Percentiles rank a stretch among this genome's conserved stretches.
Evolutionary conservation across 1,140 invertebrate genomes (phyloP).

Genomic region (Dolichoris vasculosae): DNA sequence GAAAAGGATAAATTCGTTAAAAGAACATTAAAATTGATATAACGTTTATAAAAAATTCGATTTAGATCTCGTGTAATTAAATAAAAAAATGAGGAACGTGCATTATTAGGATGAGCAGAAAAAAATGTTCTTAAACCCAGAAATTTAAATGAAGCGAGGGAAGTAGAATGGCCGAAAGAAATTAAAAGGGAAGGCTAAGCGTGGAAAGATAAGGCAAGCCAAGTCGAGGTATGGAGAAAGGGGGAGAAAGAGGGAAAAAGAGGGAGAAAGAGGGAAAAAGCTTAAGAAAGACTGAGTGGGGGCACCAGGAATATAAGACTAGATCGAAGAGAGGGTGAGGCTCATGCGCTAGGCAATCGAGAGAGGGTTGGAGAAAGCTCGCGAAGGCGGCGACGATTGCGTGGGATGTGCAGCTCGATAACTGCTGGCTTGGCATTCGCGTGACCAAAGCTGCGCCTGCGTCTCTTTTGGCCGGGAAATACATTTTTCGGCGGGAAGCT

Average conservation of each 20-base stretch:
- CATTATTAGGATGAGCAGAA: too few relatives aligned
- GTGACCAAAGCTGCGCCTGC: conserved; percentile 38
- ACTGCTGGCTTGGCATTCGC: conserved; percentile 44
- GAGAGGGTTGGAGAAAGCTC: conserved; percentile 47
- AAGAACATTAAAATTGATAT: too few relatives aligned
- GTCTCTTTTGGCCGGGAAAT: background rate
- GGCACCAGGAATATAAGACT: background rate
- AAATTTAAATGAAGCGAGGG: background rate
- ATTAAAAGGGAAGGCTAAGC: background rate
- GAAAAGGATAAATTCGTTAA: too few relatives aligned
- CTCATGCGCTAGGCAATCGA: conserved; percentile 30
- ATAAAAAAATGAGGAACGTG: too few relatives aligned
- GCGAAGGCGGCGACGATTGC: conserved; percentile 54
- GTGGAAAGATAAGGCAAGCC: background rate
- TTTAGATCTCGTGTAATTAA: too few relatives aligned
- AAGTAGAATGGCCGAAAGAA: background rate
- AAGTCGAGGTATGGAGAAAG: background rate
- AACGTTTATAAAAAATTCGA: too few relatives aligned
- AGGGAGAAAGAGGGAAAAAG: background rate
- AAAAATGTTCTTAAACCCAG: background rate
- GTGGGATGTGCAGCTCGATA: conserved; percentile 65
- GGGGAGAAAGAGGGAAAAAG: background rate
- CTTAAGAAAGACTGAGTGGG: too few relatives aligned
- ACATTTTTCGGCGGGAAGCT: background rate
- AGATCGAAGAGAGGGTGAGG: conserved; percentile 17